Conservation (phyloP, 64 coral and sea anemone species). For the Actinia tenebrosa region DNA sequence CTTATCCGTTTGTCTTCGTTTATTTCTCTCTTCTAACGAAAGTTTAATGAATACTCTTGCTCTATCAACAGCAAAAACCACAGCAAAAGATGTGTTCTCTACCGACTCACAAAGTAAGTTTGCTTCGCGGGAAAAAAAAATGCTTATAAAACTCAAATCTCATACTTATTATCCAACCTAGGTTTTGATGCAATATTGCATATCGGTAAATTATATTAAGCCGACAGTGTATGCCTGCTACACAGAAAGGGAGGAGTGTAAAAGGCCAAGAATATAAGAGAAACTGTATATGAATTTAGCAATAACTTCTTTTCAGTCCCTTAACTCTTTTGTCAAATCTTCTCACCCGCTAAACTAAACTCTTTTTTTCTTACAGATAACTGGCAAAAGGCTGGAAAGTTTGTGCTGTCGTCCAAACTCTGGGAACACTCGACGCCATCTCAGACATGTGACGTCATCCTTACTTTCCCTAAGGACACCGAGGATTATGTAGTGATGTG, state of each 20-base stretch:
- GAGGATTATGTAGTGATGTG: conserved; percentile 97
- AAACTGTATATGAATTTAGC: too few species aligned
- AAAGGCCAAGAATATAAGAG: too few species aligned
- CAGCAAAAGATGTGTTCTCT: conserved; percentile 79
- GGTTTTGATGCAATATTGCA: too few species aligned
- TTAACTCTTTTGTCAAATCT: too few species aligned
- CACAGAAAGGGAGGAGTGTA: too few species aligned
- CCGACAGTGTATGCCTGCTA: too few species aligned
- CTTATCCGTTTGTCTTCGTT: too few species aligned
- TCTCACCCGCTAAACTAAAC: background rate
- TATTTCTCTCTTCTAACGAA: background rate
- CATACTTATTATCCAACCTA: too few species aligned
- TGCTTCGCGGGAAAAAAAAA: background rate
- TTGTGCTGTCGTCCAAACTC: conserved; percentile 93
- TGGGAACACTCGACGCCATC: conserved; percentile 94
- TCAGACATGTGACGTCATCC: conserved; percentile 83
- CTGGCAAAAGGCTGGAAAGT: conserved; percentile 78
- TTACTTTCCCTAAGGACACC: conserved; percentile 88
- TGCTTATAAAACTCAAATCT: background rate
- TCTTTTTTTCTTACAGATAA: background rate
- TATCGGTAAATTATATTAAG: too few species aligned
- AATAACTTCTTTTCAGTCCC: too few species aligned
- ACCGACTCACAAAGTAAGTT: conserved; percentile 35
- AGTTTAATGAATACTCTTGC: background rate
- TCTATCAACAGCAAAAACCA: conserved; percentile 56